Evolutionary conservation across 1,140 invertebrate species (phyloP).

Genomic region (Chelonus insularis): DNA sequence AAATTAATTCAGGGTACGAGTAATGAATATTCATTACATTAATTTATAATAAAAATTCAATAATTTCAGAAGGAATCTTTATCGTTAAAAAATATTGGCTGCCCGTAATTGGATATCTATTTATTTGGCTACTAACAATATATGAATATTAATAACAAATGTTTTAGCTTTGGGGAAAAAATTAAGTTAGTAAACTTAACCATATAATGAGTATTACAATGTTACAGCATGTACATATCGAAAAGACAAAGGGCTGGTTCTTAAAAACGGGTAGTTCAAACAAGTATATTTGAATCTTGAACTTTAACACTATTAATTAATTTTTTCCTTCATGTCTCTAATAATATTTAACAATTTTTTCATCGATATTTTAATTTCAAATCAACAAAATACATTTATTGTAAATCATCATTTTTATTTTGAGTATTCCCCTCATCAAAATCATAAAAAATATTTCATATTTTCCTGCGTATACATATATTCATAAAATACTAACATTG

Average conservation of each 20-base stretch:
- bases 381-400: no score
- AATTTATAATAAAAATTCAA: background rate
- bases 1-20: no score
- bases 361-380: no score
- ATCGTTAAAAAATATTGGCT: no score
- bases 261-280: background rate
- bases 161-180: background rate
- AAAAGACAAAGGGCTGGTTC: conserved; percentile 44
- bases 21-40: no score
- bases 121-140: conserved; percentile 13
- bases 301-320: conserved; percentile 30
- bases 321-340: conserved; percentile 28
- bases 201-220: conserved; percentile 32
- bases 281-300: background rate
- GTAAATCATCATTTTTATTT: no score
- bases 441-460: no score
- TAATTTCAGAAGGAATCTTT: background rate
- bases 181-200: background rate
- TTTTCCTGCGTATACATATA: no score
- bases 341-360: no score
- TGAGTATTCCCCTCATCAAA: no score
- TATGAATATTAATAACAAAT: background rate
- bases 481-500: no score
- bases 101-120: background rate
- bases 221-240: conserved; percentile 56